Percentiles rank a stretch among this genome's conserved stretches.
Evolutionary conservation across 2,888 invertebrate genomes (phyloP).

Genomic region (Cataglyphis altisquamis): DNA sequence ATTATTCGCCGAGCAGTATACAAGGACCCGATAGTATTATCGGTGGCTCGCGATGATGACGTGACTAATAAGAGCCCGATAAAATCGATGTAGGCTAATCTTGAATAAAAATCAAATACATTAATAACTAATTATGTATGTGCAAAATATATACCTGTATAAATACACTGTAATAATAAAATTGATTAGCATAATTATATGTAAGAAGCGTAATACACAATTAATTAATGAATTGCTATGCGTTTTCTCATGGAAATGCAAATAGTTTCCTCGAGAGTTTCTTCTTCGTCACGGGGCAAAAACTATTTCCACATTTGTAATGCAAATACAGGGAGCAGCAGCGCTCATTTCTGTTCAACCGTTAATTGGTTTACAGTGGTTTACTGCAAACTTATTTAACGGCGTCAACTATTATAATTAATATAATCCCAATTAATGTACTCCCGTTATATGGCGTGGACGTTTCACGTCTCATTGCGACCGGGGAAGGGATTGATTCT

Average conservation of each 20-base stretch:
- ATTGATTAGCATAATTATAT: neutral
- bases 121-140: too few species aligned
- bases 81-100: constrained; percentile 26
- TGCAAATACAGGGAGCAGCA: constrained; percentile 28
- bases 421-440: constrained; percentile 31
- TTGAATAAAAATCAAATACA: neutral
- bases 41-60: neutral
- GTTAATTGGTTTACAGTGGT: constrained; percentile 42
- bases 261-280: constrained; percentile 27
- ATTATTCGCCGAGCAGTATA: constrained; percentile 40
- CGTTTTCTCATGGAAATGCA: neutral
- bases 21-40: neutral
- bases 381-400: constrained; percentile 38
- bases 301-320: constrained; percentile 43
- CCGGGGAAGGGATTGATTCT: neutral
- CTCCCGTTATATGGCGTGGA: neutral
- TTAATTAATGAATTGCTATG: constrained; percentile 11
- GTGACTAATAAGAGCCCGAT: neutral
- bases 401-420: constrained; percentile 24
- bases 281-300: constrained; percentile 4
- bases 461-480: constrained; percentile 3
- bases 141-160: too few species aligned
- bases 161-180: neutral
- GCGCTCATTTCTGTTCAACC: constrained; percentile 31
- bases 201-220: neutral